Conservation (phyloP, 1,140 invertebrate genomes). For the Drosophila arizonae region DNA sequence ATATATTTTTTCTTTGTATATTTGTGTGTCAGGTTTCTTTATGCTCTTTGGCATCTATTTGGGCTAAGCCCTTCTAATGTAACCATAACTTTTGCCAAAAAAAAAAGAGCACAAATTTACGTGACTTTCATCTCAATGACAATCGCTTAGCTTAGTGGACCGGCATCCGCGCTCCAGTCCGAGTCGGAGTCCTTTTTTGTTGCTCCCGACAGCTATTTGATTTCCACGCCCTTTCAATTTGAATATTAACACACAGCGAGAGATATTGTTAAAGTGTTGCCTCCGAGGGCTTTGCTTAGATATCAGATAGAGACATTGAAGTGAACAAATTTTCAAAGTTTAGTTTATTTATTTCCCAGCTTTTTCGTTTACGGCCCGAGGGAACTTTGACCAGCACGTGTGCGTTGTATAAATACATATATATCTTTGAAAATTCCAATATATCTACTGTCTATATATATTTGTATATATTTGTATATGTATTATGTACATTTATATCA, state of each 20-base stretch:
- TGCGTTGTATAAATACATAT: constrained; percentile 4
- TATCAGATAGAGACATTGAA: constrained; percentile 11
- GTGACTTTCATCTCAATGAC: constrained; percentile 72
- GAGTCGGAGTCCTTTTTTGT: constrained; percentile 39
- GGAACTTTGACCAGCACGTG: constrained; percentile 23
- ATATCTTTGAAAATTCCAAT: background rate
- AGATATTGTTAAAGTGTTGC: constrained; percentile 38
- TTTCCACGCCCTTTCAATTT: constrained; percentile 56
- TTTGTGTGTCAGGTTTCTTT: constrained; percentile 13
- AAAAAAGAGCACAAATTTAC: constrained; percentile 49
- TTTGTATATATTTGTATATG: background rate
- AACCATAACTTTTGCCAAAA: constrained; percentile 71
- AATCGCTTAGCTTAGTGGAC: constrained; percentile 3
- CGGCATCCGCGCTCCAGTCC: background rate
- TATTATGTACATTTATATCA: background rate
- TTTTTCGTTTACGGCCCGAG: constrained; percentile 15
- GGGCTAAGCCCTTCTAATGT: constrained; percentile 61
- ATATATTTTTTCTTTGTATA: background rate
- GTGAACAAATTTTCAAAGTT: constrained; percentile 41
- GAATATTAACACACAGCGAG: constrained; percentile 58
- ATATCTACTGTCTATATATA: constrained; percentile 7
- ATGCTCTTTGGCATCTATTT: constrained; percentile 29
- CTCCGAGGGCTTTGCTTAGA: constrained; percentile 31
- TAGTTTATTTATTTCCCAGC: constrained; percentile 14
- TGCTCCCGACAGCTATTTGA: constrained; percentile 39